A percentile compares a stretch with the other conserved stretches of the same genome.
Evolutionary conservation across 2,888 invertebrate species (phyloP).

Genomic region (Liodrosophila aerea): DNA sequence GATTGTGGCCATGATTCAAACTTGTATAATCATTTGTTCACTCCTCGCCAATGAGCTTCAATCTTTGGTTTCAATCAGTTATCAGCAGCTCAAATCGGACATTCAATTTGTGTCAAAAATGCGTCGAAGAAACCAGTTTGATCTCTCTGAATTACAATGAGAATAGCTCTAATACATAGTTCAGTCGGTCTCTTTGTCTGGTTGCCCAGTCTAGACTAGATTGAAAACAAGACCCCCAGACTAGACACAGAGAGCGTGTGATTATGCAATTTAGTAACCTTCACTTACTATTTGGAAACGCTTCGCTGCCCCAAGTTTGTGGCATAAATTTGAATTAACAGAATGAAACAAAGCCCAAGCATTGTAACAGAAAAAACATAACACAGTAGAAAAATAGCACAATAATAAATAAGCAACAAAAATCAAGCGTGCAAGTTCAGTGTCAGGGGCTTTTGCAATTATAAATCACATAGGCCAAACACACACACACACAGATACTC

Average conservation of each 20-base stretch:
- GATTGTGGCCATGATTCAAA: constrained; percentile 19
- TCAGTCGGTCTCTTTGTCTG: neutral
- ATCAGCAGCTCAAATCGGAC: constrained; percentile 20
- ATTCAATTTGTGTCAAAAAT: neutral
- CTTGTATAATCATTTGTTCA: constrained; percentile 1
- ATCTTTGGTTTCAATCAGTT: constrained; percentile 22
- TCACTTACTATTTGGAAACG: constrained; percentile 32
- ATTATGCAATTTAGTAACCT: constrained; percentile 40
- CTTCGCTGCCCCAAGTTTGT: constrained; percentile 40
- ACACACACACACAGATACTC: neutral
- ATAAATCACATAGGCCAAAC: constrained; percentile 7
- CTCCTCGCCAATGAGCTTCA: neutral
- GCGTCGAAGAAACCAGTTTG: no score
- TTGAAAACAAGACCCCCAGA: neutral
- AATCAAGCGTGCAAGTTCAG: constrained; percentile 36
- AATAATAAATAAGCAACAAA: constrained; percentile 5
- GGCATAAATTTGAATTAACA: constrained; percentile 54
- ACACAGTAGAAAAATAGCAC: constrained; percentile 19
- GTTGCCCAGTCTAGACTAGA: neutral
- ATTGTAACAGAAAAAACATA: no score
- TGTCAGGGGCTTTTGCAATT: constrained; percentile 32
- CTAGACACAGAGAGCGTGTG: neutral
- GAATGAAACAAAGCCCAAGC: constrained; percentile 25
- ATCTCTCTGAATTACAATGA: no score
- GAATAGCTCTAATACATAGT: neutral